These are phyloP conservation scores for Drosophila repletoides DNA, from an alignment of 1,140 invertebrate species.

Conservation along the genomic window DNA sequence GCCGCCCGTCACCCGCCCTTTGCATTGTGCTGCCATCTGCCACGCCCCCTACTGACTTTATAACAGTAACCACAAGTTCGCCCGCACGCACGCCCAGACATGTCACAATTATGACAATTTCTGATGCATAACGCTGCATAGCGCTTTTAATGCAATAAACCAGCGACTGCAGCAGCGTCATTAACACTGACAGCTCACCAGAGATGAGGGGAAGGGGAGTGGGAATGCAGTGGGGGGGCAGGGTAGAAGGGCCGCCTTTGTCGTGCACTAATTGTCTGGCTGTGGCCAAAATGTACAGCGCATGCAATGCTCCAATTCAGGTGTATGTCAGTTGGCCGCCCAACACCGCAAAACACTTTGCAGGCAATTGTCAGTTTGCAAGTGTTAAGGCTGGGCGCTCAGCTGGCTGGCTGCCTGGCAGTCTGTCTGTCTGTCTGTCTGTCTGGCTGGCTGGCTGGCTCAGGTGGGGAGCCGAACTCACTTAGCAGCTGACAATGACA, in stretches of 20 bases:
- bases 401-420: background rate
- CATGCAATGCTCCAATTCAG: conserved; percentile 74
- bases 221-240: background rate
- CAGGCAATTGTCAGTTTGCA: conserved; percentile 69
- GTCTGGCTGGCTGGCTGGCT: background rate
- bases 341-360: conserved; percentile 74
- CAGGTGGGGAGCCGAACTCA: too few relatives aligned
- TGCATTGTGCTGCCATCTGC: too few relatives aligned
- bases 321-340: conserved; percentile 75
- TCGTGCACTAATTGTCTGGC: conserved; percentile 72
- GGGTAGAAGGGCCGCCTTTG: conserved; percentile 40
- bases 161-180: conserved; percentile 55
- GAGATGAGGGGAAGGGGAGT: background rate
- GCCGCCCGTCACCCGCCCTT: background rate
- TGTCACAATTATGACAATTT: conserved; percentile 80
- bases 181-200: conserved; percentile 69
- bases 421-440: background rate
- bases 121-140: conserved; percentile 73
- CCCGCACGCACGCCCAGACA: conserved; percentile 64
- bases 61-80: conserved; percentile 16
- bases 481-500: conserved; percentile 76
- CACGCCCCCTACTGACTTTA: conserved; percentile 8
- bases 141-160: conserved; percentile 79
- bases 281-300: conserved; percentile 72
- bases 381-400: conserved; percentile 12